Base-by-base conservation (phyloP, 2,888 invertebrate species). In the Pogonocherus hispidulus region DNA sequence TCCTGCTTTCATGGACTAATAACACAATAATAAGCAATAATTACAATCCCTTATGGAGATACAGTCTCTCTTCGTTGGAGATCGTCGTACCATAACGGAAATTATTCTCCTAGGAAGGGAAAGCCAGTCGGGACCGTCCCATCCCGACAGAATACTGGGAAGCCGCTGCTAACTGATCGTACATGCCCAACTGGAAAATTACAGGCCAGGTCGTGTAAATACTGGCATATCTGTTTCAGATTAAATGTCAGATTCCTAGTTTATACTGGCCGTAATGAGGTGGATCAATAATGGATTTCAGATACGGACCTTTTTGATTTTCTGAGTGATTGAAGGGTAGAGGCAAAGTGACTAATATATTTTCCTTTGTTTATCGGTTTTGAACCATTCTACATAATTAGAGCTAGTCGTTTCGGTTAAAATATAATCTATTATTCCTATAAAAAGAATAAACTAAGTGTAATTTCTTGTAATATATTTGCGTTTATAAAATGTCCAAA, bases 1-100 rank as follows among this genome's bases (percentile, higher is more conserved):
- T 3, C 27, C 8, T 27, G 8, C 8, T 27, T 27, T 27, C 27
- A 5, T 27, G 27, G 27, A 5, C 27, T 75, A 73, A 74, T 72
- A 76, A 76, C 74, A 74, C 76, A 75, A 72, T 74, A 73, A 76
- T 72, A 41, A 60, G 74, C 74, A 74, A 76, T 76, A 41, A 41
- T 41, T 41, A 41, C 41, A 41, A 41, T 9, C 41, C 60, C 32
- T 66, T 55, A 49, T 49, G 72, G 67, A 72, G 73, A 63, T 62
- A 56, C n/a, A 14, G 41, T 55, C 73, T 74, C n/a, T n/a, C n/a
- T n/a, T 67, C 59, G 69, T 69, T 69, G 68, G 71, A 69, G 69
- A 68, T 62, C 57, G 56, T 47, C 52, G 51, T 44, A 60, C 55
- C 64, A 62, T 64, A 46, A 49, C 67, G 60, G 67, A 63, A 75